Percentiles rank a stretch among this genome's conserved stretches.
Evolutionary conservation across 2,113 vertebrate genomes (phyloP).

Genomic region (Barbus barbus): DNA sequence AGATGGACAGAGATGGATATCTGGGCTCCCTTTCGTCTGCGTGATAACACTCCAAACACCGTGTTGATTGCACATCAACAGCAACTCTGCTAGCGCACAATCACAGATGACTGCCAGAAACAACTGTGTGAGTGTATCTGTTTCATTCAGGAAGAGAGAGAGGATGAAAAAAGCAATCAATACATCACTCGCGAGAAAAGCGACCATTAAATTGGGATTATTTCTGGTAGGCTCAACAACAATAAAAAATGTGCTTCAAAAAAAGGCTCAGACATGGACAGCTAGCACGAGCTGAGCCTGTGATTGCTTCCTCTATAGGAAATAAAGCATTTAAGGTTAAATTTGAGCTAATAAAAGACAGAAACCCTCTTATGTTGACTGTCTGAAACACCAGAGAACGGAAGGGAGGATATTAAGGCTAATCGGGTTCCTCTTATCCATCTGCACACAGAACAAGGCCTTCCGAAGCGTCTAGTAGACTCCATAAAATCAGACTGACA

Average conservation of each 20-base stretch:
- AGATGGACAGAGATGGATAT: neutral
- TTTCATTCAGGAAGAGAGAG: constrained; percentile 14
- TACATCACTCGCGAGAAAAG: constrained; percentile 25
- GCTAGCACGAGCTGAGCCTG: neutral
- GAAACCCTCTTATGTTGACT: constrained; percentile 70
- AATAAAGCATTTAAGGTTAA: constrained; percentile 58
- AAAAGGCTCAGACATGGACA: neutral
- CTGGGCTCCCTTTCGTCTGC: neutral
- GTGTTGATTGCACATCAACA: neutral
- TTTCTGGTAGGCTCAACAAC: constrained; percentile 31
- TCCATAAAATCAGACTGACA: constrained; percentile 72
- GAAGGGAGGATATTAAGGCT: constrained; percentile 31
- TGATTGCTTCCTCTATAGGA: constrained; percentile 9
- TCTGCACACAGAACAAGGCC: constrained; percentile 71
- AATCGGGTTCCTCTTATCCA: constrained; percentile 67
- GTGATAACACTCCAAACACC: neutral
- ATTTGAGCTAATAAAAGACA: constrained; percentile 80
- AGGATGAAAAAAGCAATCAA: constrained; percentile 29
- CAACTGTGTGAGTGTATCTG: neutral
- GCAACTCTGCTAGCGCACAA: neutral
- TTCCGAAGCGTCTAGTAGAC: constrained; percentile 74
- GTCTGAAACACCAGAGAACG: constrained; percentile 4
- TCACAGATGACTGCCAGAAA: constrained; percentile 17
- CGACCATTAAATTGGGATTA: constrained; percentile 41
- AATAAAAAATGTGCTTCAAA: constrained; percentile 26